These are phyloP conservation scores for Silurus aristotelis DNA, from an alignment of 2,797 vertebrate species.

Conservation along the genomic window DNA sequence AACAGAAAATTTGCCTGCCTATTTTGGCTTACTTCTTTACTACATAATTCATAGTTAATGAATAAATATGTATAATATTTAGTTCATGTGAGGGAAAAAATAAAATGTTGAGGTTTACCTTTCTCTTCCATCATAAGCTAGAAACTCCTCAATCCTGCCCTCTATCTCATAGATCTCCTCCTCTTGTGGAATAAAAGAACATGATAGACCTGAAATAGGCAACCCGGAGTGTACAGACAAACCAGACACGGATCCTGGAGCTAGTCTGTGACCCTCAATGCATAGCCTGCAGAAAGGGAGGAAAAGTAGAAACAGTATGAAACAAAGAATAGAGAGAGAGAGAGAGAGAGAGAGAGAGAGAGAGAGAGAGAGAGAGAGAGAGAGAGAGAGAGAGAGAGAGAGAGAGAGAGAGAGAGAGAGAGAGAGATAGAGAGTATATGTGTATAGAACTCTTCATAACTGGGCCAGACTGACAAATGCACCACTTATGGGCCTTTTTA, in stretches of 20 bases:
- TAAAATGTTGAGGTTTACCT: conserved; percentile 66
- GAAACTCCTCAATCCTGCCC: conserved; percentile 83
- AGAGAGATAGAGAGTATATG: background rate
- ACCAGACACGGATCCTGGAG: conserved; percentile 58
- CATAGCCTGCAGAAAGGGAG: conserved; percentile 67
- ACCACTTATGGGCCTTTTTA: conserved; percentile 43
- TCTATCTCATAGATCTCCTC: conserved; percentile 81
- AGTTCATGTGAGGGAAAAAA: background rate
- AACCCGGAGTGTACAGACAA: conserved; percentile 42
- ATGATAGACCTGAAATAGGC: conserved; percentile 38
- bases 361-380: background rate
- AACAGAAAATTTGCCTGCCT: background rate
- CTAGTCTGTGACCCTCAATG: conserved; percentile 75
- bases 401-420: background rate
- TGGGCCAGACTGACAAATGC: conserved; percentile 53
- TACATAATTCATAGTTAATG: background rate
- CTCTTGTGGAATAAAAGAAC: conserved; percentile 66
- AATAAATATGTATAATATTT: background rate
- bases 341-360: background rate
- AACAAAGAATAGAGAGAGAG: background rate
- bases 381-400: background rate
- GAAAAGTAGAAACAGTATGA: background rate
- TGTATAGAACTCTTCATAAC: conserved; percentile 1
- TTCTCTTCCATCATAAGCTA: conserved; percentile 80
- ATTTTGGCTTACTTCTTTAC: background rate